Evolutionary conservation across 2,797 vertebrate genomes (phyloP).

Genomic region (Channallabes apus): DNA sequence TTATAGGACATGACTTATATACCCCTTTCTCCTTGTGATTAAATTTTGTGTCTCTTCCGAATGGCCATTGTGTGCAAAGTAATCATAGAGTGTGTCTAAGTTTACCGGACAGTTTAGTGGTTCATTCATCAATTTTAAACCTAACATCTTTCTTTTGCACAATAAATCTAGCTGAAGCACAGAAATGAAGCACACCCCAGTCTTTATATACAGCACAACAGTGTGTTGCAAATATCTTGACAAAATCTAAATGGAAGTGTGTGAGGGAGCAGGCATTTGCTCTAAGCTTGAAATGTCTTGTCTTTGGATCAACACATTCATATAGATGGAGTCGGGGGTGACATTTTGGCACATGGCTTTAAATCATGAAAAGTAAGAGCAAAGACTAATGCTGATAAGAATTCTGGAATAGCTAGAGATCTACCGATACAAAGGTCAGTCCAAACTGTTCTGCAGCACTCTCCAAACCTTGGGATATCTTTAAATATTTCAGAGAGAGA

Average conservation of each 20-base stretch:
- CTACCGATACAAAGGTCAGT: constrained; percentile 62
- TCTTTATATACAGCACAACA: constrained; percentile 64
- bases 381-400: constrained; percentile 61
- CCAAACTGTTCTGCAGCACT: constrained; percentile 23
- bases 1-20: too few species aligned
- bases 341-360: constrained; percentile 59
- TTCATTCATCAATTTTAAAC: too few species aligned
- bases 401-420: constrained; percentile 52
- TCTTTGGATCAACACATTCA: constrained; percentile 57
- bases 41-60: too few species aligned
- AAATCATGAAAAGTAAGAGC: constrained; percentile 64
- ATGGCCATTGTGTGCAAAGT: too few species aligned
- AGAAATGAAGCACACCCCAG: constrained; percentile 22
- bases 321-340: constrained; percentile 65
- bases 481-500: not conserved
- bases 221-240: constrained; percentile 76
- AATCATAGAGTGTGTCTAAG: too few species aligned
- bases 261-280: constrained; percentile 59
- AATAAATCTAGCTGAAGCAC: constrained; percentile 36
- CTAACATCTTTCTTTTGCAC: constrained; percentile 33
- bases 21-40: too few species aligned
- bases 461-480: not conserved
- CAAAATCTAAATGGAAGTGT: constrained; percentile 82
- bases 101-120: too few species aligned
- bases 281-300: constrained; percentile 55